These are phyloP conservation scores for Idris sp. DNA, from an alignment of 1,140 invertebrate species.

Conservation along the genomic window DNA sequence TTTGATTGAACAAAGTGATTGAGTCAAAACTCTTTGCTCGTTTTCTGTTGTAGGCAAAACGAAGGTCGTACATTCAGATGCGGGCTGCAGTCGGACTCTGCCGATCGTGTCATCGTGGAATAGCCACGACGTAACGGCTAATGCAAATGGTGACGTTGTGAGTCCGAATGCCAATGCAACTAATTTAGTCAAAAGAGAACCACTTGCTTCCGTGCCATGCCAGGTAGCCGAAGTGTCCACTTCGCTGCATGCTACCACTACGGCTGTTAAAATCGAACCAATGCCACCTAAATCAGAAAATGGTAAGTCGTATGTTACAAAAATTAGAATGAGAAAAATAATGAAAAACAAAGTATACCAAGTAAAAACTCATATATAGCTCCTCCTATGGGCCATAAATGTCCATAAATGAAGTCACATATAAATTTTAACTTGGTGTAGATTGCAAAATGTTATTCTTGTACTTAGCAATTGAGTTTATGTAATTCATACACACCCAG, in stretches of 20 bases:
- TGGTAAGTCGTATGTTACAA: too few species aligned
- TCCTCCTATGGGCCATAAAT: too few species aligned
- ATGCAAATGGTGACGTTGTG: conserved; percentile 50
- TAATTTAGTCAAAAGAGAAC: conserved; percentile 80
- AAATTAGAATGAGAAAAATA: too few species aligned
- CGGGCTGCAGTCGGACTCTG: conserved; percentile 74
- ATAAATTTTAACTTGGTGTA: too few species aligned
- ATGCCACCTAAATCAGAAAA: conserved; percentile 73
- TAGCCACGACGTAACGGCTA: conserved; percentile 62
- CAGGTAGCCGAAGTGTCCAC: conserved; percentile 84
- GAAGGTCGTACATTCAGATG: conserved; percentile 73
- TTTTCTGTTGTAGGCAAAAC: conserved; percentile 69
- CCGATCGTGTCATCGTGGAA: conserved; percentile 75
- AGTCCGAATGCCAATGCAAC: conserved; percentile 53
- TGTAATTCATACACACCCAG: too few species aligned
- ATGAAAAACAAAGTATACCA: too few species aligned
- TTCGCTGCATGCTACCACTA: conserved; percentile 78
- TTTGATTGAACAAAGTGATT: conserved; percentile 1
- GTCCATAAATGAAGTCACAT: too few species aligned
- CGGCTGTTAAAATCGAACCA: conserved; percentile 75
- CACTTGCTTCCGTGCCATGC: conserved; percentile 78
- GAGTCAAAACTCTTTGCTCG: not conserved
- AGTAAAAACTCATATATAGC: too few species aligned
- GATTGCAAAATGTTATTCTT: too few species aligned
- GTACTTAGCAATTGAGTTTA: too few species aligned